Evolutionary conservation across 1,140 invertebrate species (phyloP), one percentile per base, ranked within the genome.

Genomic region (Callitettix versicolor): DNA sequence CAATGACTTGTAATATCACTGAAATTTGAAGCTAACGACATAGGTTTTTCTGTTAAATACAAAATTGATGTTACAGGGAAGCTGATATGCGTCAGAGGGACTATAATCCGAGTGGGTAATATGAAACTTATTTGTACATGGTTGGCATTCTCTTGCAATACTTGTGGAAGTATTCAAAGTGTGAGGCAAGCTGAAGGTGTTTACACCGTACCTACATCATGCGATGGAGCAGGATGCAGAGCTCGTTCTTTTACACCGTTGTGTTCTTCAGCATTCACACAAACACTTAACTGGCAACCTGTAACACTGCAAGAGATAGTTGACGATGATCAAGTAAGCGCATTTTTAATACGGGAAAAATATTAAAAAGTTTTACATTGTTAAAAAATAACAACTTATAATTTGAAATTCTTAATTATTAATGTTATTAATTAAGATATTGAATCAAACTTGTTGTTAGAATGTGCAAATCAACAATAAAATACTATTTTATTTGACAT

Each of bases 61-160:
- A n/a, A n/a, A n/a, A n/a, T n/a, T 30, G 26, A 62, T 46, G 58
- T 71, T 71, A 24, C 60, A 87, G 87, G 85, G 14, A 91, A 91
- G 74, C 77, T 93, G 60, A 77, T 95, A 1, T 81, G 83, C 17
- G 76, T 94, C 1, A 81, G 82, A 66, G 93, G 93, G 0, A 91
- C 87, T 56, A 86, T 96, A 0, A 87, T 91, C 49, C 76, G 89
- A 65, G 85, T 90, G 7, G 81, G 87, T 15, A 82, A 82, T 67
- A 75, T 85, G 3, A 85, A 83, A 58, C 78, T 88, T 15, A 71
- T 84, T 22, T 84, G 85, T 62, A 80, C 79, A 14, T 81, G 81
- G 65, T 76, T 95, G 70, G 81, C 84, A n/a, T 95, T 94, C 73
- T 71, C 68, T 24, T 87, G 85, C 63, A 71, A 72, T n/a, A 74